Evolutionary conservation across 2,797 vertebrate genomes (phyloP).

Genomic region (Uromys caudimaculatus): DNA sequence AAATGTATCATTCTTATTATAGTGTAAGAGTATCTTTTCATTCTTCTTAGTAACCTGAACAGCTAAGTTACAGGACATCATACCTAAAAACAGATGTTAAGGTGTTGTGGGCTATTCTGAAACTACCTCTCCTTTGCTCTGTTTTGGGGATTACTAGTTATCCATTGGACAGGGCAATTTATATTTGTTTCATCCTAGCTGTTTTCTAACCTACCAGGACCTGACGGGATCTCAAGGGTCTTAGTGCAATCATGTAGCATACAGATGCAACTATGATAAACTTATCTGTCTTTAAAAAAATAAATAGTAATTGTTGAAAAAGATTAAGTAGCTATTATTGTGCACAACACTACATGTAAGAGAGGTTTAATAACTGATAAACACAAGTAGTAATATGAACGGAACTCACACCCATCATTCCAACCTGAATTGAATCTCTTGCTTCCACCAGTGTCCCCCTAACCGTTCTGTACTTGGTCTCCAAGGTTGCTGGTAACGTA

Average conservation of each 20-base stretch:
- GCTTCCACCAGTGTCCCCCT: background rate
- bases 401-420: background rate
- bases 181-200: background rate
- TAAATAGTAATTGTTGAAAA: background rate
- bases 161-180: background rate
- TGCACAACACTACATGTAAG: background rate
- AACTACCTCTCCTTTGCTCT: background rate
- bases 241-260: background rate
- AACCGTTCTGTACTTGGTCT: background rate
- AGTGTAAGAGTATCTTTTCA: background rate
- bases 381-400: background rate
- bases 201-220: background rate
- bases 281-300: background rate
- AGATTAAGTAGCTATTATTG: background rate
- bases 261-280: slow-evolving; percentile 13
- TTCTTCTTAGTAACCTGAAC: background rate
- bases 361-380: background rate
- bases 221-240: background rate
- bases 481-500: background rate
- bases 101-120: background rate
- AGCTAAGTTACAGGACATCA: background rate
- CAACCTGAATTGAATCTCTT: background rate
- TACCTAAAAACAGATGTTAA: background rate
- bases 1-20: background rate
- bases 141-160: background rate